A percentile compares a stretch with the other conserved stretches of the same genome.
phyloP scores from a whole-genome alignment of 2,113 vertebrate species.

The Stegostoma tigrinum region DNA sequence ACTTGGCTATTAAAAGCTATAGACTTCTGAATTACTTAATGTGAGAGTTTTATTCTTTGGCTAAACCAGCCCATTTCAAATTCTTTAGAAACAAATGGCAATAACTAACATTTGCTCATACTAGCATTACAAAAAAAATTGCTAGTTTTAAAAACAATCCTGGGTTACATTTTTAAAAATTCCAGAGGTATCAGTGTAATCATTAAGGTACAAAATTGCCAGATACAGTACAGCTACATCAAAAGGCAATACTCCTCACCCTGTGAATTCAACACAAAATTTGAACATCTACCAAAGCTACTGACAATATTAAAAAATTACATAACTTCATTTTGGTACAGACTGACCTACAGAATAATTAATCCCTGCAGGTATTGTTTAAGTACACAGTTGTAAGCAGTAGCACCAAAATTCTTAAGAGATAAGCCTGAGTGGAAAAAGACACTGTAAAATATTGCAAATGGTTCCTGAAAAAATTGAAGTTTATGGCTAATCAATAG shows the following conservation, averaged over 20 bases:
- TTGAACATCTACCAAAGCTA: conserved; percentile 24
- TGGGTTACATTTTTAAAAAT: conserved; percentile 58
- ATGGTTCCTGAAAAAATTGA: conserved; percentile 63
- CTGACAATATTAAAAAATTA: conserved; percentile 31
- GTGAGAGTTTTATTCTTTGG: conserved; percentile 75
- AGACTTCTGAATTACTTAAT: background rate
- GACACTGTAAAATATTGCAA: conserved; percentile 74
- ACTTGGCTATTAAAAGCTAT: too few species aligned
- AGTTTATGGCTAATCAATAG: conserved; percentile 60
- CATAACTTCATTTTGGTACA: conserved; percentile 37
- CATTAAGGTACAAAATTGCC: conserved; percentile 42
- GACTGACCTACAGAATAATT: conserved; percentile 31
- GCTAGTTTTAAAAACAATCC: conserved; percentile 51
- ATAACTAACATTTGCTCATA: conserved; percentile 54
- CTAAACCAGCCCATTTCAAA: conserved; percentile 67
- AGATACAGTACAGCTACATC: conserved; percentile 58
- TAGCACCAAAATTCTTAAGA: conserved; percentile 59
- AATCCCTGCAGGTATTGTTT: conserved; percentile 28
- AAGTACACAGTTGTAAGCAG: conserved; percentile 52
- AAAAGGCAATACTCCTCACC: conserved; percentile 59
- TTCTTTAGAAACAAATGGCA: conserved; percentile 57
- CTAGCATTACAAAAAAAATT: conserved; percentile 51
- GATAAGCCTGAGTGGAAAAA: conserved; percentile 70
- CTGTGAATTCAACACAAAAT: conserved; percentile 58
- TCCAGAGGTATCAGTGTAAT: conserved; percentile 70